These are phyloP conservation scores for Myodes glareolus DNA, from an alignment of 2,113 vertebrate genomes.

Conservation along the genomic window DNA sequence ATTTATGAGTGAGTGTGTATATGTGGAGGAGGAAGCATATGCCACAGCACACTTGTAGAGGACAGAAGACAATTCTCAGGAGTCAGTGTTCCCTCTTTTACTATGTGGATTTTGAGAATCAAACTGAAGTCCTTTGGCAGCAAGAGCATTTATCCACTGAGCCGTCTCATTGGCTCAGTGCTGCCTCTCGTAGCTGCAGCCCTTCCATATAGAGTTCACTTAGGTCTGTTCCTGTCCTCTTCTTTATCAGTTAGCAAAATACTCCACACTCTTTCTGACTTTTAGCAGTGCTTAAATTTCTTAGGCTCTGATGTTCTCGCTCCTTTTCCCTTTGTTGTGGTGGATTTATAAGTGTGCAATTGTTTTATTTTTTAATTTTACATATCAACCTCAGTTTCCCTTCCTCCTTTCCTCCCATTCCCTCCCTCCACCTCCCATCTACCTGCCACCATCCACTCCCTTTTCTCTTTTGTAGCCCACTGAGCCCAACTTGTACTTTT, in stretches of 20 bases:
- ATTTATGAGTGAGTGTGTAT: background rate
- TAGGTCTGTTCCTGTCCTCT: constrained; percentile 12
- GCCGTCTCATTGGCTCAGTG: background rate
- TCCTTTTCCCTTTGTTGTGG: constrained; percentile 56
- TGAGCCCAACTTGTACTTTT: background rate
- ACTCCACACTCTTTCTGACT: constrained; percentile 64
- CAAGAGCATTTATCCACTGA: background rate
- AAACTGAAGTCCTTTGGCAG: background rate
- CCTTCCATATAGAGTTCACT: background rate
- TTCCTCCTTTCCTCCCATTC: too few species aligned
- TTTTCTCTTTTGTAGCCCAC: background rate
- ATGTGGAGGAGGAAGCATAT: background rate
- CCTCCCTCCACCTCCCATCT: too few species aligned
- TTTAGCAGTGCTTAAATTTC: constrained; percentile 69
- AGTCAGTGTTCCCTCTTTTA: background rate
- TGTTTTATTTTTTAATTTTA: constrained; percentile 34
- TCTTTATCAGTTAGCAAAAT: constrained; percentile 50
- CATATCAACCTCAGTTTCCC: too few species aligned
- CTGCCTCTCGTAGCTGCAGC: background rate
- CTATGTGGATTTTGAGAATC: background rate
- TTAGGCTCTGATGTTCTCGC: constrained; percentile 17
- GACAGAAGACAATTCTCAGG: background rate
- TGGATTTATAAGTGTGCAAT: constrained; percentile 53
- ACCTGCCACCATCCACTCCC: too few species aligned
- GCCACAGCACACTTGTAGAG: background rate